phyloP scores from a whole-genome alignment of 2,797 vertebrate genomes.

The Aviceda cuculoides region DNA sequence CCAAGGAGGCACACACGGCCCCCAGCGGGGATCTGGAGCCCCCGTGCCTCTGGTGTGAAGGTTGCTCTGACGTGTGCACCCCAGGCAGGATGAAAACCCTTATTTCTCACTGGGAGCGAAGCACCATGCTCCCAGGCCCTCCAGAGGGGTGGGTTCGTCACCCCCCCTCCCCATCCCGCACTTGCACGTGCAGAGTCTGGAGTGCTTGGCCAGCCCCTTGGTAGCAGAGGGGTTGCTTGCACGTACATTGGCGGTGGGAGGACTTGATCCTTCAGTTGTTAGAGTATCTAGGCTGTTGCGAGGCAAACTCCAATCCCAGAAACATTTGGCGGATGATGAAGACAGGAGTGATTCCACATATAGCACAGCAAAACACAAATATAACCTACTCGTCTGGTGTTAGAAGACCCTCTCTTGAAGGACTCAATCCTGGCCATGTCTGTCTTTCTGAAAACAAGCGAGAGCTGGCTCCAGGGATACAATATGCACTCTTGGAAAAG shows the following conservation, averaged over 20 bases:
- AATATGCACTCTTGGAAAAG: background rate
- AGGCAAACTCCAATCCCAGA: background rate
- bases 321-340: background rate
- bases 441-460: background rate
- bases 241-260: fast-evolving
- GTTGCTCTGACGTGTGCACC: background rate
- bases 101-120: background rate
- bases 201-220: background rate
- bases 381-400: background rate
- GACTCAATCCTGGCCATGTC: background rate
- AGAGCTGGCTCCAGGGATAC: background rate
- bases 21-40: background rate
- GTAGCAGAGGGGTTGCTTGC: background rate
- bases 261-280: background rate
- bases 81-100: background rate
- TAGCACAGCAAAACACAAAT: background rate
- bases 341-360: background rate
- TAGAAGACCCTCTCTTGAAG: background rate
- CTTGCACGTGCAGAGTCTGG: background rate
- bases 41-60: fast-evolving
- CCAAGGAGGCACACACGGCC: background rate
- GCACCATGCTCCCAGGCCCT: background rate
- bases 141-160: fast-evolving
- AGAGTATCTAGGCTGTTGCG: background rate
- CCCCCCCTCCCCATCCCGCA: too few relatives aligned